Percentiles rank a stretch among this genome's conserved stretches.
Evolutionary conservation across 2,888 invertebrate species (phyloP).

Genomic region (Diarsia brunnea): DNA sequence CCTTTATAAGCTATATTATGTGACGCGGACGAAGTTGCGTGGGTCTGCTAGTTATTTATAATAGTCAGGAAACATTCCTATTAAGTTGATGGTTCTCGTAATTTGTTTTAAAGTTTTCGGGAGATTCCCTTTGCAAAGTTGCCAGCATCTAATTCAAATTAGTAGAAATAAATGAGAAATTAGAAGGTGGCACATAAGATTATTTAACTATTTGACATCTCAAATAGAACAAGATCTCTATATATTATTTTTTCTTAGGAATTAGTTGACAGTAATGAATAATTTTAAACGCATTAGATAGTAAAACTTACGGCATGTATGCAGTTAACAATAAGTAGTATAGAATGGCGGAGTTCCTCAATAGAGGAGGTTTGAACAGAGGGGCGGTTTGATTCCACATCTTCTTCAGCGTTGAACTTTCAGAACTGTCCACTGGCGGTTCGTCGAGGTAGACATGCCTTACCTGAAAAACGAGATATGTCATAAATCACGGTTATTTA

Average conservation of each 20-base stretch:
- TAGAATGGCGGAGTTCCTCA: conserved; percentile 80
- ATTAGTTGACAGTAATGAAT: background rate
- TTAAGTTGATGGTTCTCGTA: too few species aligned
- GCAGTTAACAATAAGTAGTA: conserved; percentile 83
- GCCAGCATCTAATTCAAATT: background rate
- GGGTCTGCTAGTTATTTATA: too few species aligned
- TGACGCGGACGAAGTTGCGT: too few species aligned
- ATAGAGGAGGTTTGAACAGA: conserved; percentile 78
- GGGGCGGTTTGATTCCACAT: conserved; percentile 86
- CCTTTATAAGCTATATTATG: too few species aligned
- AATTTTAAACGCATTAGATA: background rate
- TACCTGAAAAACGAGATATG: conserved; percentile 70
- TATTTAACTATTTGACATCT: background rate
- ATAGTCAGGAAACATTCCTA: too few species aligned
- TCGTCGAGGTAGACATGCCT: conserved; percentile 76
- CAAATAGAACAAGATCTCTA: background rate
- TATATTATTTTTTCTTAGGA: background rate
- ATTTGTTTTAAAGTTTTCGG: background rate
- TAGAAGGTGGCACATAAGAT: background rate
- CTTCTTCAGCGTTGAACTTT: conserved; percentile 71
- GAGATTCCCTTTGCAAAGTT: background rate
- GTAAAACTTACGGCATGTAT: conserved; percentile 83
- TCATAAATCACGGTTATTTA: background rate
- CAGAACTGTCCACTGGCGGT: conserved; percentile 43
- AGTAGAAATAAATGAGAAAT: background rate